phyloP scores from a whole-genome alignment of 1,140 invertebrate genomes.

The Cherax quadricarinatus region DNA sequence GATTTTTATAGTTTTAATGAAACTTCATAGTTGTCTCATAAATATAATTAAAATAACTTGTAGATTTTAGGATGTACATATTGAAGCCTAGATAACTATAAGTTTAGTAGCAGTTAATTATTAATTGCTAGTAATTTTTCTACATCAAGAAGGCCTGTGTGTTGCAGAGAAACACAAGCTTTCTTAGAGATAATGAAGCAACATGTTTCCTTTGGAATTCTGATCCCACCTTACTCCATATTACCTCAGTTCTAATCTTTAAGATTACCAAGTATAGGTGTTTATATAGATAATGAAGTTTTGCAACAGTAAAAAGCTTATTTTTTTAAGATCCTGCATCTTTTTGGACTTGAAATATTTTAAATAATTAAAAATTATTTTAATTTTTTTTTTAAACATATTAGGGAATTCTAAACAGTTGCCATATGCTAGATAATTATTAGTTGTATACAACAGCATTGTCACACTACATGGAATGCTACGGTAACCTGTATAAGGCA shows the following conservation, averaged over 20 bases:
- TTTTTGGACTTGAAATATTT: too few relatives aligned
- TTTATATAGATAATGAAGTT: neutral
- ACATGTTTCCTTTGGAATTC: neutral
- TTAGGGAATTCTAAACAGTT: too few relatives aligned
- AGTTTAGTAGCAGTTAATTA: neutral
- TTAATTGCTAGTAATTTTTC: neutral
- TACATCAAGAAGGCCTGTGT: neutral
- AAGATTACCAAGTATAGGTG: neutral
- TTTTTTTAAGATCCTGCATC: neutral
- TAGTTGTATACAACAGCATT: neutral
- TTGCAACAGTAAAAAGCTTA: neutral
- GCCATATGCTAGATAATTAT: too few relatives aligned
- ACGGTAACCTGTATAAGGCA: constrained; percentile 15
- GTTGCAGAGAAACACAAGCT: neutral
- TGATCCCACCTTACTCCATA: neutral
- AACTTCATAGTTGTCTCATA: neutral
- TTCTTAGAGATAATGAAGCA: neutral
- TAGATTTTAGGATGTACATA: neutral
- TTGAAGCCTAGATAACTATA: neutral
- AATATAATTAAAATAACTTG: neutral
- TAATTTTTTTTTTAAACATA: too few relatives aligned
- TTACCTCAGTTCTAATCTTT: neutral
- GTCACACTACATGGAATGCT: neutral
- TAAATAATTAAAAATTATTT: too few relatives aligned
- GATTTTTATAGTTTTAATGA: neutral